phyloP scores from a whole-genome alignment of 1,140 invertebrate genomes.

The Pseudomyrmex sp. region DNA sequence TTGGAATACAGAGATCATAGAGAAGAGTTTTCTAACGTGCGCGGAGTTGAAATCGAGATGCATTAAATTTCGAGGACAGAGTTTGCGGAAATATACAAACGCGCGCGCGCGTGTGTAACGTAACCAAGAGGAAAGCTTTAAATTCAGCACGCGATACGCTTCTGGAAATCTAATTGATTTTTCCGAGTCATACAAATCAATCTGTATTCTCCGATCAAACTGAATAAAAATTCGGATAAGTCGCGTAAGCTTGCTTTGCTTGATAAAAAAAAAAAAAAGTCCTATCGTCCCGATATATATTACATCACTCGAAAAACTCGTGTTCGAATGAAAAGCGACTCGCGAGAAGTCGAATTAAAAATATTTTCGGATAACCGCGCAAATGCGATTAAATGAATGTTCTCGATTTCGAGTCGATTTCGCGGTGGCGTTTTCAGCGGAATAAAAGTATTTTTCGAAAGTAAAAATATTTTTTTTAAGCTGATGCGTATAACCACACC shows the following conservation, averaged over 20 bases:
- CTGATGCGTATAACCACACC: constrained; percentile 24
- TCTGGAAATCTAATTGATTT: constrained; percentile 26
- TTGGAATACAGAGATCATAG: constrained; percentile 26
- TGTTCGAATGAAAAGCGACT: background rate
- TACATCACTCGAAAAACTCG: background rate
- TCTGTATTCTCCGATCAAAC: no score
- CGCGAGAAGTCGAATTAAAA: no score
- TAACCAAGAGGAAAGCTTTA: background rate
- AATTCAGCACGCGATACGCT: background rate
- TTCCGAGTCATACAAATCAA: background rate
- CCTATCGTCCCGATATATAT: background rate
- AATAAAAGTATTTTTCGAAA: constrained; percentile 28
- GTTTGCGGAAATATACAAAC: background rate
- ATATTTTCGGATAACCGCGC: no score
- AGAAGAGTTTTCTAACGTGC: background rate
- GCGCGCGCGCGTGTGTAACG: constrained; percentile 1
- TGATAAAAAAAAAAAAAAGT: background rate
- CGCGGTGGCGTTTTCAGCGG: no score
- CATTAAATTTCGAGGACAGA: background rate
- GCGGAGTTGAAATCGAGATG: constrained; percentile 1
- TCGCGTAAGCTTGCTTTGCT: background rate
- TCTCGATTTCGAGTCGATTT: background rate
- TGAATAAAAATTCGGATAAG: background rate
- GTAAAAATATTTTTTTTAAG: no score
- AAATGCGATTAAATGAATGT: no score